Conservation (phyloP, 2,797 vertebrate genomes). For the Meda fulgida region DNA sequence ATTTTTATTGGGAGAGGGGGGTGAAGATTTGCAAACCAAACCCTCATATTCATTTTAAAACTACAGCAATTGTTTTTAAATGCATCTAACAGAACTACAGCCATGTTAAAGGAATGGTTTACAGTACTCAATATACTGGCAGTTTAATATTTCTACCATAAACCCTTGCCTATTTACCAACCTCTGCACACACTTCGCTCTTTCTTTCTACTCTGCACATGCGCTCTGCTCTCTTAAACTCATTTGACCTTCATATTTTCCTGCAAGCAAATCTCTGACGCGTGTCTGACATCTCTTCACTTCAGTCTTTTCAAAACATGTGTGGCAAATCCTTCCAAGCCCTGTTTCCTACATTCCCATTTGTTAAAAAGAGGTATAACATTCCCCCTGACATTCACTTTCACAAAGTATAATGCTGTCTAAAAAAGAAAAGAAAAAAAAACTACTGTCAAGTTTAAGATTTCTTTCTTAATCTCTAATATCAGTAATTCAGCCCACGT, state of each 20-base stretch:
- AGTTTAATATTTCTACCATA: slow-evolving; percentile 7
- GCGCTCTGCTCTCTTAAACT: slow-evolving; percentile 16
- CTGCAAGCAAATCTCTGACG: slow-evolving; percentile 4
- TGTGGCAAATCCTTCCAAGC: neutral
- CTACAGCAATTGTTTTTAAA: slow-evolving; percentile 17
- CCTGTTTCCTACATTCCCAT: neutral
- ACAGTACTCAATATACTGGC: slow-evolving; percentile 29
- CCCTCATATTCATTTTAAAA: neutral
- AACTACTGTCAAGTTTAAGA: slow-evolving; percentile 52
- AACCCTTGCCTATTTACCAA: slow-evolving; percentile 4
- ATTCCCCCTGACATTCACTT: slow-evolving; percentile 37
- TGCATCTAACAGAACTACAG: neutral
- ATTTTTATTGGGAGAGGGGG: too few species aligned
- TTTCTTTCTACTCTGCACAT: neutral
- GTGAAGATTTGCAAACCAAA: slow-evolving; percentile 31
- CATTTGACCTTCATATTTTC: slow-evolving; percentile 2
- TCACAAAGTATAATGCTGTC: slow-evolving; percentile 30
- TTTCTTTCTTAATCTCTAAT: slow-evolving; percentile 48
- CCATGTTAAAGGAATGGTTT: slow-evolving; percentile 15
- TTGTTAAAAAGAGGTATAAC: slow-evolving; percentile 30
- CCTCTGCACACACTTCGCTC: neutral
- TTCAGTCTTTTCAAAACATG: neutral
- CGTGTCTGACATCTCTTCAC: neutral
- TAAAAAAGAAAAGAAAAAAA: slow-evolving; percentile 5
- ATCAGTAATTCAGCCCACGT: slow-evolving; percentile 43